Base-by-base conservation (phyloP, 2,888 invertebrate species). In the Drosophila limbata region DNA sequence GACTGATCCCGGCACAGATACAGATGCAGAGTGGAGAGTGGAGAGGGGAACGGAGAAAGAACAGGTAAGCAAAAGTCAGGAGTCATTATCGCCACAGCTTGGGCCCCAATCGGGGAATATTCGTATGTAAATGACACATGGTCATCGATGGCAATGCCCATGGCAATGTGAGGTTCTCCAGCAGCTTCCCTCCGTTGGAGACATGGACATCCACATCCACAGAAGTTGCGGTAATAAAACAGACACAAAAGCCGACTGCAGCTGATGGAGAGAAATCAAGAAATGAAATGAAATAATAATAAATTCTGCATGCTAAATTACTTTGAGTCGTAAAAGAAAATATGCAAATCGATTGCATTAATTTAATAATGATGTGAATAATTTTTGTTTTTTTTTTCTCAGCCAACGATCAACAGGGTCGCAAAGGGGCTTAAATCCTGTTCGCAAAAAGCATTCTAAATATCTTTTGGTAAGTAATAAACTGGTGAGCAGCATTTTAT, bases 231-330 rank as follows among this genome's bases (percentile, higher is more conserved):
- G 52, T 72, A 63, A 76, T 74, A 79, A 85, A 88, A 82, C 78
- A 88, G 82, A 48, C 60, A 78, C 71, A 70, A 72, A 76, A 81
- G 59, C 69, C 51, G 71, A 47, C 70, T 65, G 73, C 81, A 69
- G 64, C 84, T 87, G 88, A 88, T 65, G 88, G 65, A 51, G 85
- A 67, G 88, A 85, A 85, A 83, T 79, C 88, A 85, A 82, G 83
- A 85, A 77, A 79, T 72, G 81, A 83, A 74, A 78, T 70, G 70
- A 82, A 85, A 82, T 83, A 83, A 88, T 83, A 90, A 90, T 91
- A 90, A 90, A 90, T 90, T 88, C 75, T 74, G 71, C 76, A 60
- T 73, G 81, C 79, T 85, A 91, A 90, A 88, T 90, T 89, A 90
- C 81, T 9, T 48, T 66, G 45, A 47, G 70, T 83, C 83, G 88